phyloP scores from a whole-genome alignment of 1,140 invertebrate species.

The Babylonia areolata region DNA sequence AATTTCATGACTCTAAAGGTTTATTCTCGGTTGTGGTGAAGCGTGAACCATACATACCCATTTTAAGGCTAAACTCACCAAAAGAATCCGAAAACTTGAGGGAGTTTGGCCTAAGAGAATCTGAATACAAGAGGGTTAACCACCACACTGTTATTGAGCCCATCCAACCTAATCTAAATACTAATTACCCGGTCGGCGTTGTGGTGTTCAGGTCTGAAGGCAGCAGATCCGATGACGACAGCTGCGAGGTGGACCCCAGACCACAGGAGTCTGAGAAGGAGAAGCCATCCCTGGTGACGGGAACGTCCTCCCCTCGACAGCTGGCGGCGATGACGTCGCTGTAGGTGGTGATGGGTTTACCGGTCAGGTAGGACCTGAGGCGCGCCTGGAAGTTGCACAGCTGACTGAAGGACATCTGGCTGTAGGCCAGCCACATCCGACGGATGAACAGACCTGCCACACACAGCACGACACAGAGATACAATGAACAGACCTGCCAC shows the following conservation, averaged over 20 bases:
- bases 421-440: conserved; percentile 86
- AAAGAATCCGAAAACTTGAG: no score
- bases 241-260: not conserved
- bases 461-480: not conserved
- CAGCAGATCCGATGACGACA: not conserved
- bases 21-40: no score
- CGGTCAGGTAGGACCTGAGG: not conserved
- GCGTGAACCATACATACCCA: no score
- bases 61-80: no score
- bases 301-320: not conserved
- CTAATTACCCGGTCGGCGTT: not conserved
- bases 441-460: conserved; percentile 85
- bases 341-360: conserved; percentile 57
- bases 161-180: no score
- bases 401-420: conserved; percentile 89
- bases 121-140: no score
- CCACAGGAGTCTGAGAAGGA: not conserved
- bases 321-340: conserved; percentile 53
- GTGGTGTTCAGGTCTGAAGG: not conserved
- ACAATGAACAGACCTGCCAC: no score
- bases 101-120: no score
- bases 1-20: no score
- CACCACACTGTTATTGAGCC: no score
- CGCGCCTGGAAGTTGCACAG: conserved; percentile 74
- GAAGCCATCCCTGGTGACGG: not conserved